phyloP scores from a whole-genome alignment of 2,888 invertebrate genomes.

The Tipula helvola region DNA sequence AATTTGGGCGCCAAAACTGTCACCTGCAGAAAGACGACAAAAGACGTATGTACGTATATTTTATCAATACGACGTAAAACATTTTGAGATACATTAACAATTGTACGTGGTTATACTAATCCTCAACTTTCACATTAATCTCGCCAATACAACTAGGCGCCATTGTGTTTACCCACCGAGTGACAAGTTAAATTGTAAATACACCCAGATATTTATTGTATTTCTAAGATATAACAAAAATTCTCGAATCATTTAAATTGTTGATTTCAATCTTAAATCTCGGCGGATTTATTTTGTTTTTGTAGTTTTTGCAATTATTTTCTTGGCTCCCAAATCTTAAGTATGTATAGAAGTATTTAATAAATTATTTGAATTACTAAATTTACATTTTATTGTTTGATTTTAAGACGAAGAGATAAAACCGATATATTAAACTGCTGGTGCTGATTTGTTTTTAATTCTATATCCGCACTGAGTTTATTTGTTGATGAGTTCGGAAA shows the following conservation, averaged over 20 bases:
- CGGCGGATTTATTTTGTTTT: not conserved
- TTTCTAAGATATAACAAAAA: not conserved
- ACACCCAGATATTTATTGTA: not conserved
- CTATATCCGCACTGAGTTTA: not conserved
- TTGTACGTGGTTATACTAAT: not conserved
- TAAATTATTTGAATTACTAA: not conserved
- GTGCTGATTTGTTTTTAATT: not conserved
- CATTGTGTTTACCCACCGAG: not conserved
- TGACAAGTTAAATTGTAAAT: not conserved
- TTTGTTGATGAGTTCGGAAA: not conserved
- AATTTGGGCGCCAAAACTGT: not conserved
- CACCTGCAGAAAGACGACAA: not conserved
- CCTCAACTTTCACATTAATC: not conserved
- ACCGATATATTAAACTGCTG: not conserved
- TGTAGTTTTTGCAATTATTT: not conserved
- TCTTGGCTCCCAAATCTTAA: not conserved
- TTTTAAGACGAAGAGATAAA: not conserved
- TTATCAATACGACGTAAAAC: not conserved
- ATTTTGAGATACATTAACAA: not conserved
- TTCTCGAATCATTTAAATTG: not conserved
- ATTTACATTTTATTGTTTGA: not conserved
- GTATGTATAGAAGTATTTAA: not conserved
- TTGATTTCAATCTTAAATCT: not conserved
- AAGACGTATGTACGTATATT: not conserved
- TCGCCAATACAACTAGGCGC: not conserved